Conservation (phyloP, 2,113 vertebrate genomes). For the Sprattus sprattus region DNA sequence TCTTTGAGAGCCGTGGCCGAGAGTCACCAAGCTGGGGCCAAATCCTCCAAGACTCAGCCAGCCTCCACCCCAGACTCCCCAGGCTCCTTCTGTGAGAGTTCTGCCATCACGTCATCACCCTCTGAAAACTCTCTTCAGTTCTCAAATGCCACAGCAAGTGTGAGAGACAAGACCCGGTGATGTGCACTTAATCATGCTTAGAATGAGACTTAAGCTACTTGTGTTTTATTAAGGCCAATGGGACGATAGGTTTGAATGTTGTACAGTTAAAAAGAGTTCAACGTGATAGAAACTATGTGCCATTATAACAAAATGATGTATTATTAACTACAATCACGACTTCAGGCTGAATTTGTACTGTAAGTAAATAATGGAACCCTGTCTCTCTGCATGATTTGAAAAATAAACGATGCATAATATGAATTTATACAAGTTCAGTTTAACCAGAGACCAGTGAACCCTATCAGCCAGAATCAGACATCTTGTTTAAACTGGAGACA, state of each 20-base stretch:
- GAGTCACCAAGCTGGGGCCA: background rate
- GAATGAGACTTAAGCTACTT: background rate
- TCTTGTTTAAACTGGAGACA: background rate
- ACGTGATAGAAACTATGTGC: background rate
- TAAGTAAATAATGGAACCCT: background rate
- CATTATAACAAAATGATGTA: background rate
- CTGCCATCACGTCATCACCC: background rate
- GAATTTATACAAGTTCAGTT: background rate
- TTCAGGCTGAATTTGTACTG: background rate
- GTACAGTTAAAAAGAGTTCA: background rate
- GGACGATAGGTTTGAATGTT: too few relatives aligned
- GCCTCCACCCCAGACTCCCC: background rate
- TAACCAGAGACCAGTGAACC: background rate
- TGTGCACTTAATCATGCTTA: background rate
- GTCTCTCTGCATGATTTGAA: too few relatives aligned
- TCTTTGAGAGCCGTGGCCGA: background rate
- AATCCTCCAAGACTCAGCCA: background rate
- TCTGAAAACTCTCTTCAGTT: background rate
- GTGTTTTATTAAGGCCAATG: background rate
- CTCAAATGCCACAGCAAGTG: background rate
- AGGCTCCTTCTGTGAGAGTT: background rate
- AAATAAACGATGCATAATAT: too few relatives aligned
- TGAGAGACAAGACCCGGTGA: background rate
- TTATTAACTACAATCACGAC: background rate
- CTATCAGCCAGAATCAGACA: background rate